These are phyloP conservation scores for Neoaliturus tenellus DNA, from an alignment of 2,888 invertebrate species.

Conservation along the genomic window DNA sequence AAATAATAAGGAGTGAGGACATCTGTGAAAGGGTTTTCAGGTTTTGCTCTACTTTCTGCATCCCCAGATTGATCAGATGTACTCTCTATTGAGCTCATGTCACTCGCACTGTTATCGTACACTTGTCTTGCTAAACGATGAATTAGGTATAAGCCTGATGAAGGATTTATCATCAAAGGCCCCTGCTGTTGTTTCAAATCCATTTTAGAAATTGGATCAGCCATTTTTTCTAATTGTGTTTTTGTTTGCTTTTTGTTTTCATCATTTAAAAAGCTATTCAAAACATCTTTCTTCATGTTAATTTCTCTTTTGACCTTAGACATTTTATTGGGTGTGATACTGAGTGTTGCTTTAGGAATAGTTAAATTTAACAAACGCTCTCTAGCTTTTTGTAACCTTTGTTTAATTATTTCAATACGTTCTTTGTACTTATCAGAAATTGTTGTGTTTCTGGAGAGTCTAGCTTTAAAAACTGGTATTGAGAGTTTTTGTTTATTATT, in stretches of 20 bases:
- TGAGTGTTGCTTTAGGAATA: not conserved
- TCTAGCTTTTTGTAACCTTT: conserved; percentile 16
- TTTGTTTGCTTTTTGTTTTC: not conserved
- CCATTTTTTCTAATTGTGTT: not conserved
- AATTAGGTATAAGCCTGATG: not conserved
- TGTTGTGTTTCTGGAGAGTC: not conserved
- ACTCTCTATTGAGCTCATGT: not conserved
- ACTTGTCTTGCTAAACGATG: conserved; percentile 8
- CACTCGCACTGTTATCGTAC: not conserved
- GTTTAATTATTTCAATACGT: conserved; percentile 6
- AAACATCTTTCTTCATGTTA: not conserved
- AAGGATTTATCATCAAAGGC: not conserved
- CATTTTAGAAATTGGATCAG: no score
- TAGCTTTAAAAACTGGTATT: not conserved
- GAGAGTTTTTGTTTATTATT: not conserved
- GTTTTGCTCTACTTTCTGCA: not conserved
- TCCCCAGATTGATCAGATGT: not conserved
- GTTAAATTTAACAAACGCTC: conserved; percentile 9
- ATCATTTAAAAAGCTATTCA: not conserved
- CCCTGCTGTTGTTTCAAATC: not conserved
- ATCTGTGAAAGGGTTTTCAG: not conserved
- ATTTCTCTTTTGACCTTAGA: not conserved
- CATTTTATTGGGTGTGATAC: not conserved
- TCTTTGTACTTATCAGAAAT: not conserved
- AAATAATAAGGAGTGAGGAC: not conserved